Evolutionary conservation across 2,888 invertebrate genomes (phyloP).

Genomic region (Ophion slaviceki): DNA sequence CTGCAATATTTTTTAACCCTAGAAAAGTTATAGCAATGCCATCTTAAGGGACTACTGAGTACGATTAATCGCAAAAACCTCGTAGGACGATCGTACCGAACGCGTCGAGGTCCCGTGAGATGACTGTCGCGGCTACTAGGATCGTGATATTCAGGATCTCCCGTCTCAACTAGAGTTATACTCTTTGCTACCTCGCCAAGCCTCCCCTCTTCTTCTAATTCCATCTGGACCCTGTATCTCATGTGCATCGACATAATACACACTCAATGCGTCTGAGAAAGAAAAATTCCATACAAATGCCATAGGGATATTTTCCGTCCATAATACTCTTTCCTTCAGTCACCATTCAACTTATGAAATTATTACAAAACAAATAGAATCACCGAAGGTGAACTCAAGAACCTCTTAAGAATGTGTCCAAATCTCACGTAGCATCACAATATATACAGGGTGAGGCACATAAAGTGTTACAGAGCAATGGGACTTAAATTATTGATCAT

Average conservation of each 20-base stretch:
- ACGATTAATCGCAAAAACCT: neutral
- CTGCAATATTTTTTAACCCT: neutral
- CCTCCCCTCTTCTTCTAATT: conserved; percentile 28
- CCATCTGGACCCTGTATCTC: neutral
- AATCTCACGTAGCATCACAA: conserved; percentile 13
- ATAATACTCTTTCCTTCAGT: neutral
- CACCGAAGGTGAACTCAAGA: conserved; percentile 26
- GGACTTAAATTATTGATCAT: too few relatives aligned
- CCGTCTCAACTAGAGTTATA: conserved; percentile 35
- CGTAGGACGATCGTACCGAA: conserved; percentile 37
- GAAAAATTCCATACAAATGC: neutral
- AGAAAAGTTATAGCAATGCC: neutral
- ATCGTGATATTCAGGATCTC: conserved; percentile 52
- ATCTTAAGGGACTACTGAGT: neutral
- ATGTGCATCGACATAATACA: neutral
- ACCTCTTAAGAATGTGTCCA: conserved; percentile 6
- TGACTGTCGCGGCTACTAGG: conserved; percentile 48
- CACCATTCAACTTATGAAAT: neutral
- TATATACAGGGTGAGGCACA: neutral
- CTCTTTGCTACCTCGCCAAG: conserved; percentile 13
- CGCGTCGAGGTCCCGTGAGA: conserved; percentile 50
- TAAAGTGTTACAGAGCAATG: too few relatives aligned
- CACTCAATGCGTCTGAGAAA: neutral
- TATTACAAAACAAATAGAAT: conserved; percentile 14
- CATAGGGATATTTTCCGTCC: neutral